Base-by-base conservation (phyloP, 2,113 vertebrate species). In the Lepidiolamprologus cunningtoni region DNA sequence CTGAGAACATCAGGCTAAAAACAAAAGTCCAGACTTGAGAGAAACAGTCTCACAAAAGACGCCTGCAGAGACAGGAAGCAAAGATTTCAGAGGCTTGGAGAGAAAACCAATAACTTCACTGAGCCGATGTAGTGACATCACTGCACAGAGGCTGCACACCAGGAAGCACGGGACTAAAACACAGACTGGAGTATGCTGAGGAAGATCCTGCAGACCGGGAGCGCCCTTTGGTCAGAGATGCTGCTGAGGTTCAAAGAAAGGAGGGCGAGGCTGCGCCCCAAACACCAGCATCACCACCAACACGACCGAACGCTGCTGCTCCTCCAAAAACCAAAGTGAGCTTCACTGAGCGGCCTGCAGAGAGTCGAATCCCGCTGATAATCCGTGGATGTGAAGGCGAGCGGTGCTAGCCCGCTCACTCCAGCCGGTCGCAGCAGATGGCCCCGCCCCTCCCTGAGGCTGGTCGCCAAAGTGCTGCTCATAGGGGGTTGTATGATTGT, bases 21-120 rank as follows among this genome's bases (percentile, higher is more conserved):
- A 35, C 17, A n/a, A n/a, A 66, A 66, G 61, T 35, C 31, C 31
- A 63, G 0, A 35, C 58, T 63, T 63, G 58, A 63, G 58, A 63
- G 31, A 35, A 2, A 63, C 58, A n/a, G 9, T 63, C 1, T 66
- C 31, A 35, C 31, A 35, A 17, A 63, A n/a, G 58, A 35, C 7
- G 58, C 58, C 9, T 3, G 17, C 58, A 63, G 58, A 63, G 31
- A 33, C 58, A 33, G 16, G 28, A 63, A 33, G 58, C 58, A 1
- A 0, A 63, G 58, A 63, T 35, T 63, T 33, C 58, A 63, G 58
- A 33, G 57, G 16, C 57, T 33, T 61, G 57, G 57, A 33, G 28
- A 63, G 28, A 63, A 61, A 63, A 63, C 58, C 28, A 63, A 10
- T 33, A 61, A 61, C 57, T 61, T 35, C 58, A 63, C 31, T 63